phyloP scores from a whole-genome alignment of 2,797 vertebrate genomes.

The Psittacula echo region DNA sequence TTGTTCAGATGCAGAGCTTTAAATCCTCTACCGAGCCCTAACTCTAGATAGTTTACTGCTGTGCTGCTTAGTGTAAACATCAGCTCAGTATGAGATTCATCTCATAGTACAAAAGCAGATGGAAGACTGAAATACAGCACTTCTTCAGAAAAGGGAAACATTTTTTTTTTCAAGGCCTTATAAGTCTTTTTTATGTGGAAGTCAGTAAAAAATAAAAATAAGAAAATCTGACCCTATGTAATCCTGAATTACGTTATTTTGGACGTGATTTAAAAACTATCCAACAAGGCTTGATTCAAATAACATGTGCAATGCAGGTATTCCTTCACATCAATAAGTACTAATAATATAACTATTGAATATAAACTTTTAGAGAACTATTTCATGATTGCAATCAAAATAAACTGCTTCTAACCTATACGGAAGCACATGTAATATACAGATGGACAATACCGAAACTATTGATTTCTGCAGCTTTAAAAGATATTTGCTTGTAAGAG shows the following conservation, averaged over 20 bases:
- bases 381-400: conserved; percentile 43
- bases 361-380: conserved; percentile 59
- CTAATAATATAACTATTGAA: conserved; percentile 31
- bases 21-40: not conserved
- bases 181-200: conserved; percentile 40
- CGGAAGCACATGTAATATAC: conserved; percentile 2
- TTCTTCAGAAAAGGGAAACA: not conserved
- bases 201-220: conserved; percentile 48
- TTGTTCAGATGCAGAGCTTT: not conserved
- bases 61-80: not conserved
- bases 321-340: conserved; percentile 48
- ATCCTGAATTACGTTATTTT: conserved; percentile 45
- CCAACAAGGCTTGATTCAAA: conserved; percentile 26
- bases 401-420: conserved; percentile 24
- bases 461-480: conserved; percentile 31
- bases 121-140: not conserved
- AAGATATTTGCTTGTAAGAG: conserved; percentile 17
- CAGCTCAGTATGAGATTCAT: not conserved
- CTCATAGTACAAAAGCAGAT: conserved; percentile 12
- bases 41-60: not conserved
- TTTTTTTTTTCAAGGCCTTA: not conserved
- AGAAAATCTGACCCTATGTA: conserved; percentile 1
- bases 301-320: conserved; percentile 50
- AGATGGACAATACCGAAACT: not conserved
- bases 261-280: conserved; percentile 37